Base-by-base conservation (phyloP, 2,797 vertebrate genomes). In the Aphelocoma californica region DNA sequence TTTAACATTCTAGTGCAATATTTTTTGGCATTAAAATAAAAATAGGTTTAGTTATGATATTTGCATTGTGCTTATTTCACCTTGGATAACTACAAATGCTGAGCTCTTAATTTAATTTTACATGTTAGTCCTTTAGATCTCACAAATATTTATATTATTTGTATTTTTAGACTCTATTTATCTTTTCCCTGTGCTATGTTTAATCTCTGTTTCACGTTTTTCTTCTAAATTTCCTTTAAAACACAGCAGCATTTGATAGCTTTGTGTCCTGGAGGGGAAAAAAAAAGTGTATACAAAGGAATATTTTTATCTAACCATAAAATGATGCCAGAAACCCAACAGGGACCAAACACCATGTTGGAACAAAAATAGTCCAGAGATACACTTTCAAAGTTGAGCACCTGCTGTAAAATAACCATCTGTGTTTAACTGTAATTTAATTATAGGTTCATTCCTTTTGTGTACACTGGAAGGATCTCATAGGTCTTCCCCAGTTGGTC, bases 351-450 rank as follows among this genome's bases (percentile, higher is more conserved):
- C 74, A 97, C 88, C 81, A 82, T 93, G 90, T 93, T 98, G 97
- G 79, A 98, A 97, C 95, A 97, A 97, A 97, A 96, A 93, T 88
- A 93, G 90, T 95, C 93, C 96, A 96, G 91, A 97, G 86, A 94
- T 96, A 81, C 73, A 91, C 83, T 97, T 97, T 96, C 93, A 95
- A 97, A 97, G 96, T 96, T 97, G 97, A 97, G 93, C 96, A 97
- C 97, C 97, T 98, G 97, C 97, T 98, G 94, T 96, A 97, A 97
- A 97, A 97, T 97, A 97, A 97, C 97, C 98, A 98, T 98, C 98
- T 98, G 98, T 96, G 97, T 98, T 97, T 97, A 97, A 97, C 96
- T 97, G 95, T 98, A 98, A 98, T 98, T 98, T 98, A 98, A 98
- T 98, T 98, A 98, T 96, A 94, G 94, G 92, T 93, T 98, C 89